phyloP scores from a whole-genome alignment of 2,797 vertebrate species.

The Bovichtus variegatus region DNA sequence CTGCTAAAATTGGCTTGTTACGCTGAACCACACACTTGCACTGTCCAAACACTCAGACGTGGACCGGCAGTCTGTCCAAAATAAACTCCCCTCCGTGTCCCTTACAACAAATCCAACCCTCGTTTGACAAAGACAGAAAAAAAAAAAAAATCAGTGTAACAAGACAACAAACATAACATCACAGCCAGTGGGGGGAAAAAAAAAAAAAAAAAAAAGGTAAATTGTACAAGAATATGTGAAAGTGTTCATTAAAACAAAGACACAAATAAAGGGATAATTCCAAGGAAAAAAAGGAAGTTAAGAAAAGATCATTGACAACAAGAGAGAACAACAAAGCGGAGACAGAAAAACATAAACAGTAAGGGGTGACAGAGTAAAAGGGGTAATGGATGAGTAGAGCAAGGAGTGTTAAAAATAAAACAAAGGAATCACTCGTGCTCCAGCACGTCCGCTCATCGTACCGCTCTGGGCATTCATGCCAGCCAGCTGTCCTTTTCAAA shows the following conservation, averaged over 20 bases:
- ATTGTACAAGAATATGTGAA: slow-evolving; percentile 3
- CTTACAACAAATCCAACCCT: slow-evolving; percentile 23
- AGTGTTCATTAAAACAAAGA: background rate
- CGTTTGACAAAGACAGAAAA: background rate
- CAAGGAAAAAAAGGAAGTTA: background rate
- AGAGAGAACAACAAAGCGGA: slow-evolving; percentile 32
- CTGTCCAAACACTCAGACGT: slow-evolving; percentile 57
- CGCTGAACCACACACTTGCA: slow-evolving; percentile 60
- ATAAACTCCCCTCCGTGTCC: slow-evolving; percentile 36
- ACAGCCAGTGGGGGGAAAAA: slow-evolving; percentile 17
- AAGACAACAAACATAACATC: slow-evolving; percentile 25
- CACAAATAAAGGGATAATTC: background rate
- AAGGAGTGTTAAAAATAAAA: slow-evolving; percentile 85
- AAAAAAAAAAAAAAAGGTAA: slow-evolving; percentile 12
- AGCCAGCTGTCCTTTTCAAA: slow-evolving; percentile 84
- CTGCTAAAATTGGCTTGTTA: slow-evolving; percentile 73
- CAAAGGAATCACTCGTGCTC: slow-evolving; percentile 80
- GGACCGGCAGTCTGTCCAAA: slow-evolving; percentile 34
- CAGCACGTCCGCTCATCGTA: slow-evolving; percentile 78
- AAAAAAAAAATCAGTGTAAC: slow-evolving; percentile 1
- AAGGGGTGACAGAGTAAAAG: slow-evolving; percentile 44
- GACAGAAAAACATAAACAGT: slow-evolving; percentile 27
- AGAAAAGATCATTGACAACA: slow-evolving; percentile 14
- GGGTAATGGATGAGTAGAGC: slow-evolving; percentile 52
- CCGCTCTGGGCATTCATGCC: slow-evolving; percentile 78